A percentile compares a stretch with the other conserved stretches of the same genome.
phyloP scores from a whole-genome alignment of 2,113 vertebrate genomes.

The Accipiter virgatus region DNA sequence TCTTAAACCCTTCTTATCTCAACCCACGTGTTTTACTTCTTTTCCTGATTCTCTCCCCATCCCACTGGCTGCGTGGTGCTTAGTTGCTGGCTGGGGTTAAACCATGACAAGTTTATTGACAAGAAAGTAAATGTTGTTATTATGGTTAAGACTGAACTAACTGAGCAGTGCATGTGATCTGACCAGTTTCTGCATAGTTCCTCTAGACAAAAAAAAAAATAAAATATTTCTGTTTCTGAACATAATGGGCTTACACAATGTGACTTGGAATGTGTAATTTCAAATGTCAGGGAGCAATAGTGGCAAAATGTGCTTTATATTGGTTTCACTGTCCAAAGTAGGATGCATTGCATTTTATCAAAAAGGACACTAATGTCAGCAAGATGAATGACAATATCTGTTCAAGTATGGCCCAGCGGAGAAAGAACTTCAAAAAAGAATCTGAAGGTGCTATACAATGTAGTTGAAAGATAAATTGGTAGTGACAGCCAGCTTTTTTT shows the following conservation, averaged over 20 bases:
- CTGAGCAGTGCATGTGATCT: neutral
- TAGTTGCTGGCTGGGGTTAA: too few relatives aligned
- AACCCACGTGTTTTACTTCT: too few relatives aligned
- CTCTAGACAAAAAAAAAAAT: neutral
- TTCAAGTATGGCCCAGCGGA: neutral
- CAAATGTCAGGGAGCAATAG: neutral
- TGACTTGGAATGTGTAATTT: neutral
- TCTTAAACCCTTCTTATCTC: too few relatives aligned
- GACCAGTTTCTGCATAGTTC: neutral
- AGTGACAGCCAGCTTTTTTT: neutral
- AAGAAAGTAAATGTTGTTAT: neutral
- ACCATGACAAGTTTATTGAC: neutral
- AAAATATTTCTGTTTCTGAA: neutral
- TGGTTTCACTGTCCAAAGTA: neutral
- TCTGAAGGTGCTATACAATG: neutral
- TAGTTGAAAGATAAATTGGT: neutral
- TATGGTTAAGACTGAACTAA: neutral
- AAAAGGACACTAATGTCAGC: neutral
- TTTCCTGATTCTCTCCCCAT: too few relatives aligned
- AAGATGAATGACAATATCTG: neutral
- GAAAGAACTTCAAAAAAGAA: neutral
- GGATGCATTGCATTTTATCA: neutral
- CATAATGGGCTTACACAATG: neutral
- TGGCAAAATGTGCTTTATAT: neutral
- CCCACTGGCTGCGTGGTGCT: too few relatives aligned